Conservation (phyloP, 2,797 vertebrate genomes). For the Sebastes paucispinis region DNA sequence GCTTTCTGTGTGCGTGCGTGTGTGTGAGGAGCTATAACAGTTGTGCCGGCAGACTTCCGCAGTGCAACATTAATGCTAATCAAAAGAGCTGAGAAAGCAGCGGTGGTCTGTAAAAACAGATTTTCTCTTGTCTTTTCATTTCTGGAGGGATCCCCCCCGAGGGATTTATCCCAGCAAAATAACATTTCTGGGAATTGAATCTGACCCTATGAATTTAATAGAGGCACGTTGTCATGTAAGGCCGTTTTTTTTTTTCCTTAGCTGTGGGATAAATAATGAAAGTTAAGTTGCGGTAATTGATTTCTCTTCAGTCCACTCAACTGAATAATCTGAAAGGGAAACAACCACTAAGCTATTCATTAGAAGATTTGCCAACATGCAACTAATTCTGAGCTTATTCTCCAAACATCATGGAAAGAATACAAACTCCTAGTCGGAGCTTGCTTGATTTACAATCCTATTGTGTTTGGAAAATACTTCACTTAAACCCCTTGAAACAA, state of each 20-base stretch:
- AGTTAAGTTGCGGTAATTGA: slow-evolving; percentile 77
- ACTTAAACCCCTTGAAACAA: slow-evolving; percentile 17
- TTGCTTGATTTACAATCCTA: slow-evolving; percentile 37
- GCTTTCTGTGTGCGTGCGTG: slow-evolving; percentile 31
- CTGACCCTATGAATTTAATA: slow-evolving; percentile 61
- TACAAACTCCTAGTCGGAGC: slow-evolving; percentile 45
- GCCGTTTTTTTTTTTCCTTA: neutral
- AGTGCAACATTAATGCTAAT: slow-evolving; percentile 76
- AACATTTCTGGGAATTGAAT: slow-evolving; percentile 53
- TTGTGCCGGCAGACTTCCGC: slow-evolving; percentile 58
- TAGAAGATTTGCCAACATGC: slow-evolving; percentile 75
- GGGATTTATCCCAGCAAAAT: slow-evolving; percentile 60
- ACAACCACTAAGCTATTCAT: slow-evolving; percentile 73
- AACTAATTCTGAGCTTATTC: slow-evolving; percentile 71
- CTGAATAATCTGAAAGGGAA: slow-evolving; percentile 78
- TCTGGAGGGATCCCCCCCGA: slow-evolving; percentile 39
- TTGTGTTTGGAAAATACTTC: slow-evolving; percentile 35
- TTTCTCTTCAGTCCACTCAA: slow-evolving; percentile 80
- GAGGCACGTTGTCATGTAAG: slow-evolving; percentile 33
- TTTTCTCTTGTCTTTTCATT: slow-evolving; percentile 73
- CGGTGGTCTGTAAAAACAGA: slow-evolving; percentile 72
- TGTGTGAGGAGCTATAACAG: slow-evolving; percentile 38
- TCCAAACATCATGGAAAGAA: slow-evolving; percentile 60
- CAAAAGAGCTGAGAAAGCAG: slow-evolving; percentile 71
- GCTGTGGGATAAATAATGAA: slow-evolving; percentile 65